Evolutionary conservation across 2,888 invertebrate species (phyloP).

Genomic region (Hyposoter didymator): DNA sequence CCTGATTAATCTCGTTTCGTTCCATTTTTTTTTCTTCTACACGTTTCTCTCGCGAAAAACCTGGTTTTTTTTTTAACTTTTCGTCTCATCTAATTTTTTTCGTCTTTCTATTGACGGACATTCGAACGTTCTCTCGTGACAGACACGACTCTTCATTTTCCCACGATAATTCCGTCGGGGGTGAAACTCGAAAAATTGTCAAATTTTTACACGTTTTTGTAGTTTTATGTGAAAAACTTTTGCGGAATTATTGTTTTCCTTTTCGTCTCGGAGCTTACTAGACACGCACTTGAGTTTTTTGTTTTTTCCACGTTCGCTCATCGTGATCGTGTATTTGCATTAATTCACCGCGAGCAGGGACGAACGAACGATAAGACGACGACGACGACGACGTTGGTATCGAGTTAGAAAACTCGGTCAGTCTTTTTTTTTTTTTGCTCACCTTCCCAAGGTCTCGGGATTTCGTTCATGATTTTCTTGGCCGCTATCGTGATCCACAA

Average conservation of each 20-base stretch:
- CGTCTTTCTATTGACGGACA: constrained; percentile 14
- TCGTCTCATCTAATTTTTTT: not conserved
- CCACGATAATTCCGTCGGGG: not conserved
- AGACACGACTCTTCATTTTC: not conserved
- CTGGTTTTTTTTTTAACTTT: not conserved
- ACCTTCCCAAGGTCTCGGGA: too few species aligned
- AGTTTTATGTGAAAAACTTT: not conserved
- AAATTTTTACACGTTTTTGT: not conserved
- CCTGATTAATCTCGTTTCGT: constrained; percentile 47
- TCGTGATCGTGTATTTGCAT: constrained; percentile 54
- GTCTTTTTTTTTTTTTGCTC: not conserved
- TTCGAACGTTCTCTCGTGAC: not conserved
- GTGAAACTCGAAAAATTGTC: not conserved
- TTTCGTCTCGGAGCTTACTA: not conserved
- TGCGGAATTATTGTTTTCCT: not conserved
- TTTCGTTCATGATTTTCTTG: not conserved
- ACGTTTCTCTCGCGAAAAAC: not conserved
- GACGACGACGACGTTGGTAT: constrained; percentile 51
- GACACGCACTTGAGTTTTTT: constrained; percentile 3
- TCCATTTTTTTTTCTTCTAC: not conserved
- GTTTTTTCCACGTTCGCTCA: constrained; percentile 43
- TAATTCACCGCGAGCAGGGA: constrained; percentile 55
- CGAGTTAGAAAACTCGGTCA: constrained; percentile 25
- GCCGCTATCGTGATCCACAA: constrained; percentile 1
- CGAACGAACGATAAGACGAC: constrained; percentile 60